Base-by-base conservation (phyloP, 2,797 vertebrate species). In the Leuciscus waleckii region DNA sequence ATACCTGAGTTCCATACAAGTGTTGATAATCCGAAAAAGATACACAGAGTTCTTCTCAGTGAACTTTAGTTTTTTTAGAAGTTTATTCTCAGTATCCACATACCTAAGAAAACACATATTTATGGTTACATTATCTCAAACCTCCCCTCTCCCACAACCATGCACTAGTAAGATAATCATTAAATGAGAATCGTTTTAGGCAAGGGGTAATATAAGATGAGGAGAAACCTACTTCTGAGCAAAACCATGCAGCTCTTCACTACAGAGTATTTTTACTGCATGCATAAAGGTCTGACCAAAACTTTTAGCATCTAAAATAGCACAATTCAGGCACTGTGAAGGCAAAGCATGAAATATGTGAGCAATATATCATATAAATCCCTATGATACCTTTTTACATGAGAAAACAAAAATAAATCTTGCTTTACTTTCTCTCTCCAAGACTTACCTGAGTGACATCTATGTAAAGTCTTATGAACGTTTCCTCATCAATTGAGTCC, bases 401-500 rank as follows among this genome's bases (percentile, higher is more conserved):
- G 2, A 71, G 39, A 1, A 46, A 73, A 29, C 1, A 9, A 73
- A 46, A 46, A 5, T 4, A 43, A 17, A 3, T 19, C 5, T 32
- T 51, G 43, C 16, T 32, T 49, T 29, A 49, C 16, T 19, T 32
- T 74, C 26, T 49, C 4, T 73, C 41, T 29, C 13, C n/a, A 14
- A 10, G 43, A 49, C 2, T 2, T 91, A 95, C 94, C 93, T 91
- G 88, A 73, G 92, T 92, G 13, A 85, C 84, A 87, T 95, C 93
- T 35, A 94, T 1, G n/a, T 94, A 88, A 2, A 95, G 61, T 10
- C 49, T 17, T 19, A 90, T 10, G 0, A 89, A 90, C 19, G 58
- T 58, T 77, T 95, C 94, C 0, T 93, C 92, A 29, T 1, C 4
- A 7, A 41, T 37, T 26, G 5, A 61, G 23, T 17, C 43, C 67